These are phyloP conservation scores for Scophthalmus maximus DNA, from an alignment of 2,113 vertebrate species.

Conservation along the genomic window DNA sequence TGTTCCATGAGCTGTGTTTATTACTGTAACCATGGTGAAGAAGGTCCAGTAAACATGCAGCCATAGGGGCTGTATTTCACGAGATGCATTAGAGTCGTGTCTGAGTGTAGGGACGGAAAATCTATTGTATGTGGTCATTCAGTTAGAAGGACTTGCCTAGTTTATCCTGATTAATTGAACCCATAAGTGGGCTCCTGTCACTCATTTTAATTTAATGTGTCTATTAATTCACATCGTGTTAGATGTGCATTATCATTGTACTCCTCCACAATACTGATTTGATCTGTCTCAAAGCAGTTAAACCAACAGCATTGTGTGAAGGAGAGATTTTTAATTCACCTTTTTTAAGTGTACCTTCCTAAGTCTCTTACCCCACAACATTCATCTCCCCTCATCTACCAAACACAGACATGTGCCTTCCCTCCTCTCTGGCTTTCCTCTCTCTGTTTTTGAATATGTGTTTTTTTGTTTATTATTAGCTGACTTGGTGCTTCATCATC, in stretches of 20 bases:
- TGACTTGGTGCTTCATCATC: constrained; percentile 84
- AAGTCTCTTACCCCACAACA: constrained; percentile 89
- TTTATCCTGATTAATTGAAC: too few species aligned
- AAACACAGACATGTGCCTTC: constrained; percentile 72
- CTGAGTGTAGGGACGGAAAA: too few species aligned
- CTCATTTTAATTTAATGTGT: neutral
- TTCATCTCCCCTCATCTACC: constrained; percentile 85
- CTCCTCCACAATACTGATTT: neutral
- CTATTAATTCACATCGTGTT: neutral
- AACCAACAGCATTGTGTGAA: constrained; percentile 11
- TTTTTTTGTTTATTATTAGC: constrained; percentile 86
- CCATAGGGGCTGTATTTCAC: too few species aligned
- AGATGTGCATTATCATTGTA: neutral
- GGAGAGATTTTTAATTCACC: constrained; percentile 63
- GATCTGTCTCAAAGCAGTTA: neutral
- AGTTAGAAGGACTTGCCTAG: too few species aligned
- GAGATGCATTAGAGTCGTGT: too few species aligned
- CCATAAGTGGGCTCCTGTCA: neutral
- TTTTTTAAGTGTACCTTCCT: constrained; percentile 73
- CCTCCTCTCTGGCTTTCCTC: constrained; percentile 69
- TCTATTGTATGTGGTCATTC: too few species aligned
- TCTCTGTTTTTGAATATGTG: constrained; percentile 79
- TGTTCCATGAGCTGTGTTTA: too few species aligned
- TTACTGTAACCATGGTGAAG: too few species aligned
- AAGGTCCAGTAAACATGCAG: too few species aligned